These are phyloP conservation scores for Leptopterna dolabrata DNA, from an alignment of 2,888 invertebrate species.

Conservation along the genomic window DNA sequence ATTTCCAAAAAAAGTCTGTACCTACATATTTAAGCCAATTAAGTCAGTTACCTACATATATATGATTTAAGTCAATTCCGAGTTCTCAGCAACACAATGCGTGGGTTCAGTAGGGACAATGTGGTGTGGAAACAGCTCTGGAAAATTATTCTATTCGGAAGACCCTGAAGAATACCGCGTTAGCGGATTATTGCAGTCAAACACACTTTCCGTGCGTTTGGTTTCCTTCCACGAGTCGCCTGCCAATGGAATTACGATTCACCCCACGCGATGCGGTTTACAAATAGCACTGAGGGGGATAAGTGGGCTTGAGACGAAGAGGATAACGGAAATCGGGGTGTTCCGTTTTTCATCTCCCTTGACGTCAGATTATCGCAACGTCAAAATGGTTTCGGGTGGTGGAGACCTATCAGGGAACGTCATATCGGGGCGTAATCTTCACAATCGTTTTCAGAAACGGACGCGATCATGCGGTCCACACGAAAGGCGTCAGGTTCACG, in stretches of 20 bases:
- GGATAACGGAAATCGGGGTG: background rate
- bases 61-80: too few relatives aligned
- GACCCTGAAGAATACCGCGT: too few relatives aligned
- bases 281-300: background rate
- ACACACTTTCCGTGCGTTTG: background rate
- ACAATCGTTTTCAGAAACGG: background rate
- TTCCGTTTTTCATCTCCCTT: background rate
- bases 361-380: background rate
- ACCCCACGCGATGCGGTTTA: slow-evolving; percentile 7
- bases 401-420: background rate
- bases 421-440: background rate
- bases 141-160: too few relatives aligned
- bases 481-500: background rate
- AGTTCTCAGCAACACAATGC: too few relatives aligned
- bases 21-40: too few relatives aligned
- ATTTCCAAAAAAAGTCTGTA: too few relatives aligned
- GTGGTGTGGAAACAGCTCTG: too few relatives aligned
- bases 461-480: background rate
- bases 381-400: background rate
- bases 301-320: background rate
- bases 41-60: too few relatives aligned
- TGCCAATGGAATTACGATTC: background rate
- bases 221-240: background rate
- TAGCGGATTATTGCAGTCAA: background rate
- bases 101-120: too few relatives aligned